Evolutionary conservation across 2,888 invertebrate genomes (phyloP), one percentile per base, ranked within the genome.

Genomic region (Hypomecis atomaria): DNA sequence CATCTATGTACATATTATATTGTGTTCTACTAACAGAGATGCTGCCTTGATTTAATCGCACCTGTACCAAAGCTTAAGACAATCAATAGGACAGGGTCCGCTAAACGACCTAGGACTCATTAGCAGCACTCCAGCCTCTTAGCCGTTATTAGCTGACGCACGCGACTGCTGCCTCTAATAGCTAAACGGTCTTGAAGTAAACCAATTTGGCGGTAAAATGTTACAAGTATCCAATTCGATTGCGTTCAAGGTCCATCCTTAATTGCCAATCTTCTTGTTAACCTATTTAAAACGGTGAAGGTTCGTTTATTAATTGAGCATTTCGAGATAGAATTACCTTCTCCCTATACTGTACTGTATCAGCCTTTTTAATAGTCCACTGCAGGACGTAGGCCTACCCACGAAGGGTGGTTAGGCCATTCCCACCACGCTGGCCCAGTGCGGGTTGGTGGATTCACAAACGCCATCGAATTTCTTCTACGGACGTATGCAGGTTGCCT

Each of bases 121-220:
- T 69, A 71, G 57, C 69, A 36, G 60, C 58, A 66, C 55, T 67
- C 65, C 64, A 65, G 65, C 59, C 59, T 47, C 62, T 67, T 70
- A 67, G 56, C 10, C 49, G 33, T 67, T 59, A 72, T 72, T 72
- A 72, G 59, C 67, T 50, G 59, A 47, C 38, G 53, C 69, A 70
- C 69, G 68, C 71, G 64, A 65, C 52, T 58, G 62, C 63, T 64
- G 43, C 57, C 13, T 56, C 40, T 50, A 59, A 62, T 62, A 66
- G 56, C 56, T 62, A 50, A 64, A 55, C 40, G 49, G 36, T 55
- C 56, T 47, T 44, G 53, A 42, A 62, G 52, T 54, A 52, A 47
- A 52, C 38, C 62, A 50, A 62, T 66, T 70, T 60, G 57, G 33
- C 45, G 36, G 23, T 52, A 49, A 44, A 13, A 53, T 54, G 11